These are phyloP conservation scores for Parthenolecanium corni DNA, from an alignment of 2,888 invertebrate species.

Conservation along the genomic window DNA sequence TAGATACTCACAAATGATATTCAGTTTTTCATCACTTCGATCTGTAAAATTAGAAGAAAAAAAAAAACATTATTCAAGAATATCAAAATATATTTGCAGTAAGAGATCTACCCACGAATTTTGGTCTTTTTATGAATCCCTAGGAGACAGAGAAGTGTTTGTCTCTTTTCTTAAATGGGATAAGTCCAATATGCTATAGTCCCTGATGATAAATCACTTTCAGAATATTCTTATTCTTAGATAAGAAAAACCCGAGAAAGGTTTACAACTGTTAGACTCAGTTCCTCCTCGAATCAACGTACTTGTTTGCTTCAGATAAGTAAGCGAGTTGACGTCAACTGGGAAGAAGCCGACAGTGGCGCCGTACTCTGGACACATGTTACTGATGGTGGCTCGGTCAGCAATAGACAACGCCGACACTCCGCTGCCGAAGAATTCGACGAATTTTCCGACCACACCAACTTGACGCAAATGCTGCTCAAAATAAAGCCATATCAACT, in stretches of 20 bases:
- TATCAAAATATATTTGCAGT: not conserved
- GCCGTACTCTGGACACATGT: conserved; percentile 98
- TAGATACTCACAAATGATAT: conserved; percentile 69
- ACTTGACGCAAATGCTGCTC: conserved; percentile 70
- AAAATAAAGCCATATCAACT: not conserved
- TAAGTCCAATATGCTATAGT: no score
- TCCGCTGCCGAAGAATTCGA: conserved; percentile 95
- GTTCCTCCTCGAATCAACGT: no score
- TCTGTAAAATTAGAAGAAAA: conserved; percentile 44
- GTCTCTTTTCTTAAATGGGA: not conserved
- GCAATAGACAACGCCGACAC: conserved; percentile 83
- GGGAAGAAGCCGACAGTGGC: conserved; percentile 94
- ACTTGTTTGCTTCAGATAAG: conserved; percentile 80
- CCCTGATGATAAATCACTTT: no score
- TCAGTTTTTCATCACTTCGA: conserved; percentile 63
- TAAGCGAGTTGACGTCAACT: conserved; percentile 65
- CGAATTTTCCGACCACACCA: conserved; percentile 97
- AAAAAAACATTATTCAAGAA: not conserved
- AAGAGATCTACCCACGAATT: not conserved
- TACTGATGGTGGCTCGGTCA: conserved; percentile 93
- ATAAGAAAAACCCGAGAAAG: no score
- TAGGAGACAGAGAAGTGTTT: not conserved
- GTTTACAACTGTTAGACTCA: no score
- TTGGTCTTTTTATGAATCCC: not conserved
- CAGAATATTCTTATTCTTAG: no score